These are phyloP conservation scores for Euglossa dilemma DNA, from an alignment of 1,140 invertebrate species.

Conservation along the genomic window DNA sequence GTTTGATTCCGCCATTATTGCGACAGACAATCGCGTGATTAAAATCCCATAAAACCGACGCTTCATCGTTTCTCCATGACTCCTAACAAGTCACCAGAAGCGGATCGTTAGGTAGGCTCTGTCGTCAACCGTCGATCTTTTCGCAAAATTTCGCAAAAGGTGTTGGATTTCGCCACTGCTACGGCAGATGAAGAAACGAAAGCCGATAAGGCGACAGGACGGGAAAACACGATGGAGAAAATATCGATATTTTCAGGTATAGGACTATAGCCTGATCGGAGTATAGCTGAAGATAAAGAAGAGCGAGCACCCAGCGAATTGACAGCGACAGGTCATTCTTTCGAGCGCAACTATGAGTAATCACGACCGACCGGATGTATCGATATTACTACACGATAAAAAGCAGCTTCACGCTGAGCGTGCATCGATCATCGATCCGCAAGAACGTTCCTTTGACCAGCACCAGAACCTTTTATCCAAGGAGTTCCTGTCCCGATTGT, in stretches of 20 bases:
- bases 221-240: conserved; percentile 13
- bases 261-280: conserved; percentile 2
- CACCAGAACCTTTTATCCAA: not conserved
- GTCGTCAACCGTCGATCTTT: too few relatives aligned
- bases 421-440: conserved; percentile 34
- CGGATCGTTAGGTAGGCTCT: too few relatives aligned
- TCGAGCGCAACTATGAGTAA: conserved; percentile 32
- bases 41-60: too few relatives aligned
- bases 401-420: conserved; percentile 19
- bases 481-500: not conserved
- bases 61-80: too few relatives aligned
- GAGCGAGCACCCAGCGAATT: conserved; percentile 21
- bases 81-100: too few relatives aligned
- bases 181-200: not conserved
- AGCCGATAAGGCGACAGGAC: not conserved
- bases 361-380: conserved; percentile 20
- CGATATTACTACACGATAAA: conserved; percentile 36
- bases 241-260: conserved; percentile 24
- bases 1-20: too few relatives aligned
- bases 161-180: too few relatives aligned
- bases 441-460: not conserved
- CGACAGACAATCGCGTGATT: too few relatives aligned
- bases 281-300: conserved; percentile 36
- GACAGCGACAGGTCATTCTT: conserved; percentile 45
- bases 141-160: too few relatives aligned